Percentiles rank a stretch among this genome's conserved stretches.
These are phyloP conservation scores for Microcebus murinus DNA, from an alignment of 2,113 vertebrate genomes.

Conservation along the genomic window DNA sequence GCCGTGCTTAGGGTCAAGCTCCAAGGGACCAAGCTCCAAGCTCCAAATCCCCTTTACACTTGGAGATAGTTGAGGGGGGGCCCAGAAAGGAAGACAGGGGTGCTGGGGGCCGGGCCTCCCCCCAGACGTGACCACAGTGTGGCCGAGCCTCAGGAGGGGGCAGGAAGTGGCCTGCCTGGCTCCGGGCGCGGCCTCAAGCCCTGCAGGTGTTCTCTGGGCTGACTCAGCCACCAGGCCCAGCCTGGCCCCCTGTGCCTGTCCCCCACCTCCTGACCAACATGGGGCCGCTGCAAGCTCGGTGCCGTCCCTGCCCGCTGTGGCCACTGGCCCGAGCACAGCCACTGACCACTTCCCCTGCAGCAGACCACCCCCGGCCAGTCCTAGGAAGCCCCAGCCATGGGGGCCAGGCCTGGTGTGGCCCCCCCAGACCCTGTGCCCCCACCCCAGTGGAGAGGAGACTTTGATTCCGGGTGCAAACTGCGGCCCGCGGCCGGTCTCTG, in stretches of 20 bases:
- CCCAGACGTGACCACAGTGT: fast-evolving
- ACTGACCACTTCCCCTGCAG: fast-evolving
- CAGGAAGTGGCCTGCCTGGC: not conserved
- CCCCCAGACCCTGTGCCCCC: fast-evolving
- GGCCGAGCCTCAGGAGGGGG: not conserved
- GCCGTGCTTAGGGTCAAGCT: fast-evolving
- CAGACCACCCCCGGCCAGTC: not conserved
- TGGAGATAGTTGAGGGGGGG: not conserved
- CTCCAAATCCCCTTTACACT: not conserved
- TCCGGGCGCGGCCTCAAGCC: fast-evolving
- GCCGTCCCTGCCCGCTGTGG: not conserved
- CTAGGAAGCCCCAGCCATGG: not conserved
- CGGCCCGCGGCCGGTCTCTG: fast-evolving
- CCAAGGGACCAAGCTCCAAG: not conserved
- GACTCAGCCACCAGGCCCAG: not conserved
- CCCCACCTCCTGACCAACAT: not conserved
- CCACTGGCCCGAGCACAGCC: not conserved
- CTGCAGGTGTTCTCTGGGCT: not conserved
- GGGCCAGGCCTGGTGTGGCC: not conserved
- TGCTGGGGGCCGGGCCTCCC: fast-evolving
- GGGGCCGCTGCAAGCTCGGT: not conserved
- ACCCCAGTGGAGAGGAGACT: not conserved
- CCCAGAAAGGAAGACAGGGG: no score
- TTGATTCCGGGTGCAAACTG: not conserved
- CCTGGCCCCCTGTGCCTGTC: not conserved